Conservation (phyloP, 2,797 vertebrate species). For the Cichlasoma orientale region DNA sequence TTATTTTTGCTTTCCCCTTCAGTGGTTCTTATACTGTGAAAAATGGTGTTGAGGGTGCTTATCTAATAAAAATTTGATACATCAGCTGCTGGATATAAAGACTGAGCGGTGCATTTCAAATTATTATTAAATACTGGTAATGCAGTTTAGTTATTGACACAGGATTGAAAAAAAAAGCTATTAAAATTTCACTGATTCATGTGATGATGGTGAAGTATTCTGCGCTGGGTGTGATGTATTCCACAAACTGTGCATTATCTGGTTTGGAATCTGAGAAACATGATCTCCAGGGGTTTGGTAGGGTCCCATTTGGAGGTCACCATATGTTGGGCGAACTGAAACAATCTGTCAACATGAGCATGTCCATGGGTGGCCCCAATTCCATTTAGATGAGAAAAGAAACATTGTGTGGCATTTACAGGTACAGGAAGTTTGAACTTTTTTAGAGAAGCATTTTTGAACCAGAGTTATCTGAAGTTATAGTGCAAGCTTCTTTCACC, state of each 20-base stretch:
- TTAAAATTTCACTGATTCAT: neutral
- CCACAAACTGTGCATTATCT: constrained; percentile 28
- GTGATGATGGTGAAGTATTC: neutral
- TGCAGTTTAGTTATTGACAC: constrained; percentile 12
- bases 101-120: constrained; percentile 14
- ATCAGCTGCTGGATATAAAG: neutral
- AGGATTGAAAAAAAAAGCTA: neutral
- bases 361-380: constrained; percentile 65
- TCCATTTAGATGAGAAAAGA: constrained; percentile 63
- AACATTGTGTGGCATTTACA: constrained; percentile 35
- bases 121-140: constrained; percentile 2
- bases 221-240: neutral
- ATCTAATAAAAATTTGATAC: constrained; percentile 20
- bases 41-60: constrained; percentile 6
- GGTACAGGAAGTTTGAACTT: constrained; percentile 1
- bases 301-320: constrained; percentile 59
- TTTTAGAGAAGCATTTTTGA: neutral
- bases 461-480: neutral
- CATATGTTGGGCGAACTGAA: constrained; percentile 73
- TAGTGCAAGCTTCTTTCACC: neutral
- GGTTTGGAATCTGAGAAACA: constrained; percentile 52
- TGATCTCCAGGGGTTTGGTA: constrained; percentile 46
- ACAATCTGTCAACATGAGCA: constrained; percentile 62
- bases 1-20: neutral
- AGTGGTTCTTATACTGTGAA: constrained; percentile 19